Percentiles rank a stretch among this genome's conserved stretches.
Evolutionary conservation across 2,888 invertebrate genomes (phyloP).

Genomic region (Eupithecia inturbata): DNA sequence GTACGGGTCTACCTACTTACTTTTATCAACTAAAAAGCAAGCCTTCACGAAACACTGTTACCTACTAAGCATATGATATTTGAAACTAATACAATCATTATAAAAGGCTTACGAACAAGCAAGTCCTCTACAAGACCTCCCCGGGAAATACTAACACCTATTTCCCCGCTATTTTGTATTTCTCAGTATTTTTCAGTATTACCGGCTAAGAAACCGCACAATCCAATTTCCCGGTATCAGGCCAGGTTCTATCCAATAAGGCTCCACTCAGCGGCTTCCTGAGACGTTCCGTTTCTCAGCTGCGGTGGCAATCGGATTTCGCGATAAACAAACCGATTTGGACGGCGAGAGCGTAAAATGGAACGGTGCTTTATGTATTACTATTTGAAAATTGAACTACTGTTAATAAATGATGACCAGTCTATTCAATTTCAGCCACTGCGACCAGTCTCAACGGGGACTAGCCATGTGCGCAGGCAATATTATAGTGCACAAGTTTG

Average conservation of each 20-base stretch:
- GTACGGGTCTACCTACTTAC: no score
- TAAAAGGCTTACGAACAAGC: background rate
- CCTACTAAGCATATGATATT: no score
- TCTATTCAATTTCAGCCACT: no score
- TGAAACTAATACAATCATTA: no score
- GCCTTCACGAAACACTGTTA: background rate
- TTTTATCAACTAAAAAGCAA: no score
- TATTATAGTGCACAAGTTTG: background rate
- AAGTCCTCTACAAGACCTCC: background rate
- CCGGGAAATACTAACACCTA: background rate
- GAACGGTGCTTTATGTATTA: background rate
- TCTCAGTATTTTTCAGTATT: background rate
- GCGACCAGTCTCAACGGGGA: background rate
- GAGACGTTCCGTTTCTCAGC: conserved; percentile 3
- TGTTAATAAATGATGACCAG: background rate
- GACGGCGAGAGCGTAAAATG: background rate
- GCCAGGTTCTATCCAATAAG: conserved; percentile 32
- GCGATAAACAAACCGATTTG: background rate
- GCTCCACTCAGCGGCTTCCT: conserved; percentile 15
- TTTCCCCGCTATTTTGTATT: background rate
- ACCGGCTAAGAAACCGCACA: conserved; percentile 5
- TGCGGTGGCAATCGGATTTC: conserved; percentile 7
- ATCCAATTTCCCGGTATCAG: conserved; percentile 30
- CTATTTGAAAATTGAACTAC: background rate
- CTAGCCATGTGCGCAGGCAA: background rate